Base-by-base conservation (phyloP, 2,888 invertebrate species). In the Rotaria socialis region DNA sequence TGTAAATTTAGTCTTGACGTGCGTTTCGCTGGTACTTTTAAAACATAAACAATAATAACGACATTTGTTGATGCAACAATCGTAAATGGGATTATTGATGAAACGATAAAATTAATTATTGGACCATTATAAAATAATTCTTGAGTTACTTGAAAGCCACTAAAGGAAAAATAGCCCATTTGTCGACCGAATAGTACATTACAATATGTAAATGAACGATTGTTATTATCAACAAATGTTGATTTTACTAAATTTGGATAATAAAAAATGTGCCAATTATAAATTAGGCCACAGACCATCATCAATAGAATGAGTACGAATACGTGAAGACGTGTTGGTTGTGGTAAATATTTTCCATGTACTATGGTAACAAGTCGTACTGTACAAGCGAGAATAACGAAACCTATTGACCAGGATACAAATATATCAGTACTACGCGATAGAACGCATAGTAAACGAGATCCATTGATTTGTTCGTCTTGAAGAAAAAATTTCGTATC, bases 221-320 rank as follows among this genome's bases (percentile, higher is more conserved):
- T 47, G 47, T 80, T 47, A 47, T 80, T 10, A n/a, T 80, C 47
- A n/a, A 1, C 10, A 10, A 47, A 24, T 67, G 67, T 67, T 35
- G 35, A 35, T 35, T 14, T 6, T 2, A 67, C 67, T 35, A 67
- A 35, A 80, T 47, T 47, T 47, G 43, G 43, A 80, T 80, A 80
- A 47, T 80, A 80, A 24, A 80, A 80, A 80, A 80, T 16, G n/a
- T 80, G 80, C 80, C 80, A 80, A 47, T 80, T 80, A 47, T 80
- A 80, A 19, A 43, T 16, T 19, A 47, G 22, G n/a, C 80, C 80
- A n/a, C 80, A 80, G 24, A 80, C 3, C 80, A 80, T 80, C 80
- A 80, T 80, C n/a, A 80, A 47, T n/a, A 80, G 11, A n/a, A 80
- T 80, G 2, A 80, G 11, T 8, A n/a, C 10, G 35, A 47, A 80